These are phyloP conservation scores for Drosophila tropicalis DNA, from an alignment of 1,140 invertebrate genomes.

Conservation along the genomic window DNA sequence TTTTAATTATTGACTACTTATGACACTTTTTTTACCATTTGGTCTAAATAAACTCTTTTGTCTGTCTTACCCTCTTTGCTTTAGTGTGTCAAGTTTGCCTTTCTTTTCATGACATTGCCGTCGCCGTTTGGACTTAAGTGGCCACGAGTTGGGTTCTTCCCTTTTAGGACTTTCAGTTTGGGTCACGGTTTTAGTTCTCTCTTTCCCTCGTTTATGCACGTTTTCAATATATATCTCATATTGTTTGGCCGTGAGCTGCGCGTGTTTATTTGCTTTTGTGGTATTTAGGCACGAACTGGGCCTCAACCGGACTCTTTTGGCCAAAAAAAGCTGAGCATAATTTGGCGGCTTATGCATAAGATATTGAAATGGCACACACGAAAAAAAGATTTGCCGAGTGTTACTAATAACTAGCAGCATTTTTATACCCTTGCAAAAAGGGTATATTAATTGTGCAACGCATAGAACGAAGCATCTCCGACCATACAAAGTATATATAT, in stretches of 20 bases:
- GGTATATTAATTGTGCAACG: too few species aligned
- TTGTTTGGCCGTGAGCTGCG: constrained; percentile 74
- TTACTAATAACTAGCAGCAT: constrained; percentile 68
- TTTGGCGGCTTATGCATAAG: constrained; percentile 64
- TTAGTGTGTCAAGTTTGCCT: constrained; percentile 75
- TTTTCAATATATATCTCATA: constrained; percentile 80
- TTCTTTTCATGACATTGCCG: constrained; percentile 51
- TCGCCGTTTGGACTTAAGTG: constrained; percentile 64
- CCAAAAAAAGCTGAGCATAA: constrained; percentile 13
- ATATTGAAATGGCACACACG: constrained; percentile 65
- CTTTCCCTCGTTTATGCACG: constrained; percentile 49
- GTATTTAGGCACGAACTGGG: constrained; percentile 66
- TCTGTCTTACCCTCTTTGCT: constrained; percentile 37
- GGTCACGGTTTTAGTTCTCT: constrained; percentile 1
- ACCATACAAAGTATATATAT: too few species aligned
- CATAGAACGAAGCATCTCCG: too few species aligned
- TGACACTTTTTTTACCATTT: background rate
- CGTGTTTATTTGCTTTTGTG: constrained; percentile 74
- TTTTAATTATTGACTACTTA: too few species aligned
- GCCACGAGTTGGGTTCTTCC: constrained; percentile 18
- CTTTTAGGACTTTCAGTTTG: background rate
- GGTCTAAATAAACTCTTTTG: background rate
- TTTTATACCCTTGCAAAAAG: too few species aligned
- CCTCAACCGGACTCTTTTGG: background rate
- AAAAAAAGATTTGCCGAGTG: constrained; percentile 36